phyloP scores from a whole-genome alignment of 2,113 vertebrate genomes.

The Euleptes europaea region DNA sequence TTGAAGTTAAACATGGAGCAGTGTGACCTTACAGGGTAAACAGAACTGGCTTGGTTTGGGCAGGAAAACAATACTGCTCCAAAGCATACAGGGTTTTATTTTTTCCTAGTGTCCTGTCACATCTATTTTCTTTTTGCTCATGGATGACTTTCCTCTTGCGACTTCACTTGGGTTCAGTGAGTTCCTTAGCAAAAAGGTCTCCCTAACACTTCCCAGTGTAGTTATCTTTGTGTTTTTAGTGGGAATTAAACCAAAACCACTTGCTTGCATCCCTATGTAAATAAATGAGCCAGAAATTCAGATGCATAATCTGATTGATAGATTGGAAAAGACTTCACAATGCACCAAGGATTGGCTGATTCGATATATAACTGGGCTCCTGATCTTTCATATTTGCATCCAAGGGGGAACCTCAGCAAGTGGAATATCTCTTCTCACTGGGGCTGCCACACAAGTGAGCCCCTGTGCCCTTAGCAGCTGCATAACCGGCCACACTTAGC shows the following conservation, averaged over 20 bases:
- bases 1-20: background rate
- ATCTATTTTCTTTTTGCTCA: background rate
- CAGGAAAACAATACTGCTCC: background rate
- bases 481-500: background rate
- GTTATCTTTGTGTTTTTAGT: constrained; percentile 17
- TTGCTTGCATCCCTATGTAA: constrained; percentile 33
- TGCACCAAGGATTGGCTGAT: background rate
- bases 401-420: background rate
- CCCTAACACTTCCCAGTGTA: constrained; percentile 11
- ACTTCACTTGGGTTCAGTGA: rapidly evolving
- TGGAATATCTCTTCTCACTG: background rate
- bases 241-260: constrained; percentile 8
- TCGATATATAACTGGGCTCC: background rate
- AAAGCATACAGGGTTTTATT: background rate
- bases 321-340: background rate
- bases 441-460: background rate
- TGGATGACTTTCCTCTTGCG: background rate
- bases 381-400: background rate
- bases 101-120: background rate
- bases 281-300: constrained; percentile 3
- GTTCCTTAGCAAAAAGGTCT: constrained; percentile 31
- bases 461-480: background rate
- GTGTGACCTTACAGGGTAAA: background rate
- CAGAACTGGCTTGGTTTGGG: background rate
- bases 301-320: background rate